Conservation (phyloP, 2,113 vertebrate species). For the Benthochromis sp. region DNA sequence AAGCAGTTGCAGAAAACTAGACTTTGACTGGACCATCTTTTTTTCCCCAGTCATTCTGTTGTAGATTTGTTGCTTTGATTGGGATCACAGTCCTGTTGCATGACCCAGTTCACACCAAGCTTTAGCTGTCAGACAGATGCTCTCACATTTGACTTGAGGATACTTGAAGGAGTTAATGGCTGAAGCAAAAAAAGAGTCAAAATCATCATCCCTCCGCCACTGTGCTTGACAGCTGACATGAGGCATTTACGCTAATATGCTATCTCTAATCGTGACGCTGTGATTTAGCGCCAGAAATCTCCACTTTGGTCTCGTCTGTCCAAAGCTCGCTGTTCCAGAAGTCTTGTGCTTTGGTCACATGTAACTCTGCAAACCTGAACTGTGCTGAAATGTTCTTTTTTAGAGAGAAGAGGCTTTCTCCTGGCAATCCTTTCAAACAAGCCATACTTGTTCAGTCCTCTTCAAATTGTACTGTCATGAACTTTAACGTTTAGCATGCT, state of each 20-base stretch:
- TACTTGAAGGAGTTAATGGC: not conserved
- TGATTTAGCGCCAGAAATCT: not conserved
- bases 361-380: not conserved
- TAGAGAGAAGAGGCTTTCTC: not conserved
- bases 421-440: not conserved
- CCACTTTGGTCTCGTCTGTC: not conserved
- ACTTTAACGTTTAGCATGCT: not conserved
- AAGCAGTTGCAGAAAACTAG: not conserved
- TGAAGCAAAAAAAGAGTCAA: not conserved
- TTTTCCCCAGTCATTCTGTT: not conserved
- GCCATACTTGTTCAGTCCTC: not conserved
- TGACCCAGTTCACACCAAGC: not conserved
- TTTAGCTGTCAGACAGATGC: not conserved
- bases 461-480: not conserved
- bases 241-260: not conserved
- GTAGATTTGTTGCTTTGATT: not conserved
- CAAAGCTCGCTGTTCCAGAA: not conserved
- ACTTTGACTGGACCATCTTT: not conserved
- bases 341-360: not conserved
- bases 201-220: not conserved
- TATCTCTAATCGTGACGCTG: not conserved
- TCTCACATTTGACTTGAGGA: not conserved
- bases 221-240: not conserved
- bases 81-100: not conserved
- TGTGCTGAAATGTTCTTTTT: not conserved